Evolutionary conservation across 2,797 vertebrate species (phyloP).

Genomic region (Sitta carolinensis): DNA sequence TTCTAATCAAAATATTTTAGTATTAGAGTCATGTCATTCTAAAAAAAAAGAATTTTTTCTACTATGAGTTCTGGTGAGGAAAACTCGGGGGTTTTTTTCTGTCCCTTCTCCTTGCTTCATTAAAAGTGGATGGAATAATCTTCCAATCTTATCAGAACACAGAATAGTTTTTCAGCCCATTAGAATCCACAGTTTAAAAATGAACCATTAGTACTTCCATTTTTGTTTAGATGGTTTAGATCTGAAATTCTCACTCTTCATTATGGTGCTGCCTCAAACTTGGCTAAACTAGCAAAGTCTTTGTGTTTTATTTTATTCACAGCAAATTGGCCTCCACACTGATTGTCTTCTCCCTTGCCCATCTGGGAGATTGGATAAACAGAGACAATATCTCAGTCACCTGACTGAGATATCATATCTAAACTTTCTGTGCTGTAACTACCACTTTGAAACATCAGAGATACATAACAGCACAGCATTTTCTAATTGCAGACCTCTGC

Average conservation of each 20-base stretch:
- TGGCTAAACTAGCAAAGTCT: neutral
- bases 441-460: neutral
- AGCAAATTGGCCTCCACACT: neutral
- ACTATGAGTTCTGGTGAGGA: neutral
- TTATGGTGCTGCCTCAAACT: neutral
- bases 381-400: neutral
- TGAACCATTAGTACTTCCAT: rapidly evolving
- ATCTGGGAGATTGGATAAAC: neutral
- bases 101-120: neutral
- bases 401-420: neutral
- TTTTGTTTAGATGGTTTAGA: neutral
- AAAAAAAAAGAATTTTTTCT: neutral
- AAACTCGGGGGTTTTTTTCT: neutral
- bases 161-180: neutral
- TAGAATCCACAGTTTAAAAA: neutral
- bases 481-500: neutral
- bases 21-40: neutral
- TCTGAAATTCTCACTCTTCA: neutral
- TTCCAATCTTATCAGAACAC: neutral
- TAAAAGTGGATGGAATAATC: neutral
- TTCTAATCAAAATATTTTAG: neutral
- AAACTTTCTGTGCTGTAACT: neutral
- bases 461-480: neutral
- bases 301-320: neutral
- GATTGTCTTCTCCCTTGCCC: neutral